Percentiles rank a stretch among this genome's conserved stretches.
phyloP scores from a whole-genome alignment of 2,888 invertebrate species.

The Coenonympha arcania region DNA sequence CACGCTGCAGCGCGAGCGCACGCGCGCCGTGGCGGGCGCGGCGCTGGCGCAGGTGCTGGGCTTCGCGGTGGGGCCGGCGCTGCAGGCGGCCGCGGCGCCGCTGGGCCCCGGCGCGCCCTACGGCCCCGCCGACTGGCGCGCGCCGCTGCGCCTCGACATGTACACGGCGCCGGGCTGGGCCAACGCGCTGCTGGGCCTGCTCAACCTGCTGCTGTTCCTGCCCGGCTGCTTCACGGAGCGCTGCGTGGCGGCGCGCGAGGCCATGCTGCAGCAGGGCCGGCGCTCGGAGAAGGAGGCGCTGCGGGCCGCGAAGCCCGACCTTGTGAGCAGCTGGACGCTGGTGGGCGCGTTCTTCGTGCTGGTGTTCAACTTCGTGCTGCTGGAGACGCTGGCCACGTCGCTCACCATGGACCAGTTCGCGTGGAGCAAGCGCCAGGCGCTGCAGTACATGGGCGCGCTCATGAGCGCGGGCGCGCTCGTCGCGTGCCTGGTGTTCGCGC shows the following conservation, averaged over 20 bases:
- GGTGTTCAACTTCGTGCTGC: constrained; percentile 89
- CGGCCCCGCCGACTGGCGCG: constrained; percentile 60
- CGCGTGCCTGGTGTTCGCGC: constrained; percentile 81
- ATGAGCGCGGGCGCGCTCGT: constrained; percentile 87
- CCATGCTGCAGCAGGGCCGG: constrained; percentile 82
- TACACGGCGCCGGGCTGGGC: constrained; percentile 91
- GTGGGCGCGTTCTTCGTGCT: constrained; percentile 87
- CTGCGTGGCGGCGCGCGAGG: constrained; percentile 84
- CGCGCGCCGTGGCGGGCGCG: constrained; percentile 86
- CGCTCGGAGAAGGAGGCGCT: constrained; percentile 82
- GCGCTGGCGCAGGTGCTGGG: constrained; percentile 90
- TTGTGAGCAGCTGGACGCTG: constrained; percentile 83
- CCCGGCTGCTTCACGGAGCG: constrained; percentile 84
- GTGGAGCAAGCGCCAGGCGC: constrained; percentile 83
- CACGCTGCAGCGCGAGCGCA: constrained; percentile 84
- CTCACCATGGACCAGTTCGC: constrained; percentile 93
- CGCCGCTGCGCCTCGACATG: constrained; percentile 82
- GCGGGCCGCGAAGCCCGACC: constrained; percentile 79
- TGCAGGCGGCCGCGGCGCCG: constrained; percentile 87
- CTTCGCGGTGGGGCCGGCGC: constrained; percentile 87
- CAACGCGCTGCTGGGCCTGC: constrained; percentile 81
- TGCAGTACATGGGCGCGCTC: constrained; percentile 86
- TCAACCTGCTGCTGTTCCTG: constrained; percentile 82
- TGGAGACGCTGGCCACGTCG: constrained; percentile 89
- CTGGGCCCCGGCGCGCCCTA: constrained; percentile 75